Conservation (phyloP, 2,113 vertebrate species). For the Rattus norvegicus region DNA sequence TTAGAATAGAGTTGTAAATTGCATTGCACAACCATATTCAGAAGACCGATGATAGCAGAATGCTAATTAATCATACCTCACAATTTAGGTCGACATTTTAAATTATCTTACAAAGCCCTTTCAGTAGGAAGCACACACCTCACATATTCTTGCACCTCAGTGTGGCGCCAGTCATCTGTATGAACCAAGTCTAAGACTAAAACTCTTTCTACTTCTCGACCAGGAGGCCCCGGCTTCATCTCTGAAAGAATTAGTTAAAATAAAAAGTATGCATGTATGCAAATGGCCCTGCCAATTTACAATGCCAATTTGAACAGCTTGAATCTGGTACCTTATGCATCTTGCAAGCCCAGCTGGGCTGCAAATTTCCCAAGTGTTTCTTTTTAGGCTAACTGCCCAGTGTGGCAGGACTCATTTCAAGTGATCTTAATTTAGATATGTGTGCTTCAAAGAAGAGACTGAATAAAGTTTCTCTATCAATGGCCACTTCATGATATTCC, state of each 20-base stretch:
- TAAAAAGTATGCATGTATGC: slow-evolving; percentile 38
- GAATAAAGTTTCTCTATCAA: slow-evolving; percentile 36
- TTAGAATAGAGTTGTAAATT: slow-evolving; percentile 17
- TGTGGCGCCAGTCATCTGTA: neutral
- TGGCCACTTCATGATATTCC: neutral
- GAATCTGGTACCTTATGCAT: slow-evolving; percentile 46
- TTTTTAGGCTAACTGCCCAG: slow-evolving; percentile 60
- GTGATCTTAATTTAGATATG: slow-evolving; percentile 65
- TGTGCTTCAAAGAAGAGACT: neutral
- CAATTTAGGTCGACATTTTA: neutral
- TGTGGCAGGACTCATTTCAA: slow-evolving; percentile 50
- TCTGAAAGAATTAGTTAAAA: slow-evolving; percentile 40
- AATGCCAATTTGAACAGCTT: slow-evolving; percentile 5
- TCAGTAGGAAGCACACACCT: neutral
- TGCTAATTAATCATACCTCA: neutral
- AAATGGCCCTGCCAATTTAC: slow-evolving; percentile 33
- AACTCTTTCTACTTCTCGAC: neutral
- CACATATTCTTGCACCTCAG: too few species aligned
- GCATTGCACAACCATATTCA: neutral
- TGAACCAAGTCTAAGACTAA: neutral
- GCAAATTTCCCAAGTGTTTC: slow-evolving; percentile 30
- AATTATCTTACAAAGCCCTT: slow-evolving; percentile 5
- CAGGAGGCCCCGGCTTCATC: neutral
- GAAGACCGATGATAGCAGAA: neutral
- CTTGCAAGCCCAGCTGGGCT: slow-evolving; percentile 23